These are phyloP conservation scores for Tetropium fuscum DNA, from an alignment of 2,888 invertebrate genomes.

Conservation along the genomic window DNA sequence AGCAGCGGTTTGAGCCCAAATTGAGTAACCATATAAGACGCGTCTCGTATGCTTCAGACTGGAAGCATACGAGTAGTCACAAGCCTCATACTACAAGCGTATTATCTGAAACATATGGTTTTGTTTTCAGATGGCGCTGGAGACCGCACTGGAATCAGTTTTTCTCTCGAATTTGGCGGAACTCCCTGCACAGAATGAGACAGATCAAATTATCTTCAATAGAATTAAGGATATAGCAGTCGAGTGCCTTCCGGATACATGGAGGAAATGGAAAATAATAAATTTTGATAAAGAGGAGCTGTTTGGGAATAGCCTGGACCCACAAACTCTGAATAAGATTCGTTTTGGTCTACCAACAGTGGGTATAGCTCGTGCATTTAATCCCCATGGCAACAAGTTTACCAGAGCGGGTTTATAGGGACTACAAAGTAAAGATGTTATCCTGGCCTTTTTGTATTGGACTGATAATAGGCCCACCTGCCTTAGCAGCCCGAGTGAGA, in stretches of 20 bases:
- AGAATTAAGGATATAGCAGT: slow-evolving; percentile 8
- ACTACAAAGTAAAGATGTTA: slow-evolving; percentile 41
- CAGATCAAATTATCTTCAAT: slow-evolving; percentile 6
- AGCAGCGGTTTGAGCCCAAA: neutral
- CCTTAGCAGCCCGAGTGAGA: slow-evolving; percentile 34
- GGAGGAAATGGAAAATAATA: slow-evolving; percentile 6
- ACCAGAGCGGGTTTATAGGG: slow-evolving; percentile 36
- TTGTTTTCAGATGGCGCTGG: slow-evolving; percentile 1
- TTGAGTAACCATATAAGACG: neutral
- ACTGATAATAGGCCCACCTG: slow-evolving; percentile 34
- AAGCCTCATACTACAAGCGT: neutral
- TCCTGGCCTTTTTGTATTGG: slow-evolving; percentile 43
- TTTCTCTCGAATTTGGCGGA: neutral
- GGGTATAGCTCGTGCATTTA: slow-evolving; percentile 9
- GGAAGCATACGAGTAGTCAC: neutral
- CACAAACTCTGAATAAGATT: slow-evolving; percentile 4
- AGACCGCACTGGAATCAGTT: neutral
- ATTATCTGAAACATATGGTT: neutral
- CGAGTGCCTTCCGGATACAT: slow-evolving; percentile 3
- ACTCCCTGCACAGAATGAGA: neutral
- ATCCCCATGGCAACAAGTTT: slow-evolving; percentile 14
- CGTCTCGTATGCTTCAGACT: neutral
- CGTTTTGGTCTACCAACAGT: slow-evolving; percentile 9
- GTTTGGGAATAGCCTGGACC: slow-evolving; percentile 8
- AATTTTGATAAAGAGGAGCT: neutral